phyloP scores from a whole-genome alignment of 2,113 vertebrate species.

The Onychorhynchus coronatus region DNA sequence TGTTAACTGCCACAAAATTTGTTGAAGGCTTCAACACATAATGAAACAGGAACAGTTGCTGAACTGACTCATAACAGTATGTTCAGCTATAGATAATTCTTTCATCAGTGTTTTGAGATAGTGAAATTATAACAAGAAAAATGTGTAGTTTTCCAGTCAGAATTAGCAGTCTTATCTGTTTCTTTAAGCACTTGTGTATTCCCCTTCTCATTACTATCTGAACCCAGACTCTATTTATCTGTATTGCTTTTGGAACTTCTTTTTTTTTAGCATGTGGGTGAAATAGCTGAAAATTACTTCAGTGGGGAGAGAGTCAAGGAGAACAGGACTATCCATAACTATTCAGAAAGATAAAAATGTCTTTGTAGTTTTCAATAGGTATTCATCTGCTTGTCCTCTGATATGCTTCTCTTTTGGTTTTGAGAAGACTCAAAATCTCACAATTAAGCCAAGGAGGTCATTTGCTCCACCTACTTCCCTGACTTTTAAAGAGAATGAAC shows the following conservation, averaged over 20 bases:
- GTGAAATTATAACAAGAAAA: background rate
- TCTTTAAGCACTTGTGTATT: background rate
- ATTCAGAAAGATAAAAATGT: background rate
- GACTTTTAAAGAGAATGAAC: background rate
- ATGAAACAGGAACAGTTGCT: slow-evolving; percentile 41
- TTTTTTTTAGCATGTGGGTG: background rate
- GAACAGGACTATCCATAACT: background rate
- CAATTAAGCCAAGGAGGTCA: background rate
- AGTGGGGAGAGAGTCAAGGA: background rate
- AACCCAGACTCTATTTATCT: background rate
- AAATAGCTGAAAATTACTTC: background rate
- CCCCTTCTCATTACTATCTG: background rate
- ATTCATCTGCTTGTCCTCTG: background rate
- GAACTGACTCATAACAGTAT: slow-evolving; percentile 20
- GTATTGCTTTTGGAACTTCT: background rate
- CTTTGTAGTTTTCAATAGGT: background rate
- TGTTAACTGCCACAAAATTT: slow-evolving; percentile 56
- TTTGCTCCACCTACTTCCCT: background rate
- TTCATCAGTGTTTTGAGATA: slow-evolving; percentile 17
- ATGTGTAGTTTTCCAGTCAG: background rate
- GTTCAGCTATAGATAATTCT: background rate
- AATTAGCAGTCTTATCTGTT: slow-evolving; percentile 3
- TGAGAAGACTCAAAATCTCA: background rate
- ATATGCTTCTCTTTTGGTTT: background rate
- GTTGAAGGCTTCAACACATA: slow-evolving; percentile 51